These are phyloP conservation scores for Folsomia manolachei DNA, from an alignment of 2,888 invertebrate genomes.

Conservation along the genomic window DNA sequence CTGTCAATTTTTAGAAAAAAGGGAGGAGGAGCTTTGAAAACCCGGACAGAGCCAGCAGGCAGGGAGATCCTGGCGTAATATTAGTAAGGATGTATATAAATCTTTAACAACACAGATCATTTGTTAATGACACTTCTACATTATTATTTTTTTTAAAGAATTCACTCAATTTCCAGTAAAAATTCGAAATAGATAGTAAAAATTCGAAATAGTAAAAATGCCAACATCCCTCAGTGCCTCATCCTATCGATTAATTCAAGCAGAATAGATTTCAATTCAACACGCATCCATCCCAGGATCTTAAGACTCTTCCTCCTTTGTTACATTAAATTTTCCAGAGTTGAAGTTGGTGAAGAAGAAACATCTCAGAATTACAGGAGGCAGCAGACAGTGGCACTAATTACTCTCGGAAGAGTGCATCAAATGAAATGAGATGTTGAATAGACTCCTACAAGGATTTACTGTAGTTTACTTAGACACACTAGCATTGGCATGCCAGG, in stretches of 20 bases:
- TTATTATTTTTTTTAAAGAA: neutral
- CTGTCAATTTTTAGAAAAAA: no score
- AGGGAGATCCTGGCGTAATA: no score
- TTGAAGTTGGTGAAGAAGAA: neutral
- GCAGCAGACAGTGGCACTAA: conserved; percentile 9
- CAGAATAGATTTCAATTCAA: neutral
- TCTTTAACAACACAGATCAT: no score
- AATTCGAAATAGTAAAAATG: neutral
- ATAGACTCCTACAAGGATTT: neutral
- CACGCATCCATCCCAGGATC: neutral
- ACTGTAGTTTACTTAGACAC: neutral
- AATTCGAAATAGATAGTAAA: neutral
- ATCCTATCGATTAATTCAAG: neutral
- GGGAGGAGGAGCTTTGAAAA: no score
- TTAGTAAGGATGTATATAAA: no score
- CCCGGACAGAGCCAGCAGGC: no score
- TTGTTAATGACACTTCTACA: neutral
- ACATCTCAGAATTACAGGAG: neutral
- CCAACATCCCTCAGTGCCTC: no score
- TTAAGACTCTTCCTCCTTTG: neutral
- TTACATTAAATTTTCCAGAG: no score
- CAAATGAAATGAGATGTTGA: conserved; percentile 12
- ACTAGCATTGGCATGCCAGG: neutral
- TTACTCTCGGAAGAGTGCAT: conserved; percentile 20
- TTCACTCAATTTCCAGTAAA: no score